Evolutionary conservation across 2,113 vertebrate genomes (phyloP), one percentile per base, ranked within the genome.

Genomic region (Tragelaphus buxtoni): DNA sequence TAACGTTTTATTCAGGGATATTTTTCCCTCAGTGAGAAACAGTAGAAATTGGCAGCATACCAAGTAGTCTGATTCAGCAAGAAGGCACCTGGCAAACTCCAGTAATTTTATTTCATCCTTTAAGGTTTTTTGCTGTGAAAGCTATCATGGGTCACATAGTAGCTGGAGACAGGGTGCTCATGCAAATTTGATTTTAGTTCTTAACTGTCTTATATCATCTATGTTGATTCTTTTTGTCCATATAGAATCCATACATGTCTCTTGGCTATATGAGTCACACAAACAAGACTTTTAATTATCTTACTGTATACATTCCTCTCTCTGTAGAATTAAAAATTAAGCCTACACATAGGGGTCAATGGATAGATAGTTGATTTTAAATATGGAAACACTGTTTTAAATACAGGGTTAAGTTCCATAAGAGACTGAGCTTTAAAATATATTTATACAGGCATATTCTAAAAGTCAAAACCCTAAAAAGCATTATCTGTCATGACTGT

Each of bases 41-140:
- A 92, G 58, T 26, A 94, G 80, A 97, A 95, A 65, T 18, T 96
- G 98, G 94, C 95, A 94, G 93, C 30, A 30, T n/a, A 69, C 69
- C 96, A 97, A 94, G 79, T 55, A n/a, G 92, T 56, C 94, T 98
- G 97, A 98, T 83, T 97, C 95, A 98, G 97, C 97, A 97, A 65
- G 84, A 97, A 94, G 30, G 90, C 94, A 97, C 88, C 96, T 97
- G 97, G 92, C 85, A 98, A 83, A 97, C 32, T 39, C 56, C 93
- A 60, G 56, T 79, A 8, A 49, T 94, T 90, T 88, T 51, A 26
- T 51, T 88, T 94, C 58, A 93, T 86, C 74, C 76, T 72, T 96
- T 72, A 72, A 94, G 77, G 84, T 90, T 95, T 96, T 96, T 77
- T 92, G 88, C 82, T 55, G 72, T 80, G 88, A 74, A 90, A 87